Base-by-base conservation (phyloP, 2,888 invertebrate genomes). In the Caenorhabditis imperialis region DNA sequence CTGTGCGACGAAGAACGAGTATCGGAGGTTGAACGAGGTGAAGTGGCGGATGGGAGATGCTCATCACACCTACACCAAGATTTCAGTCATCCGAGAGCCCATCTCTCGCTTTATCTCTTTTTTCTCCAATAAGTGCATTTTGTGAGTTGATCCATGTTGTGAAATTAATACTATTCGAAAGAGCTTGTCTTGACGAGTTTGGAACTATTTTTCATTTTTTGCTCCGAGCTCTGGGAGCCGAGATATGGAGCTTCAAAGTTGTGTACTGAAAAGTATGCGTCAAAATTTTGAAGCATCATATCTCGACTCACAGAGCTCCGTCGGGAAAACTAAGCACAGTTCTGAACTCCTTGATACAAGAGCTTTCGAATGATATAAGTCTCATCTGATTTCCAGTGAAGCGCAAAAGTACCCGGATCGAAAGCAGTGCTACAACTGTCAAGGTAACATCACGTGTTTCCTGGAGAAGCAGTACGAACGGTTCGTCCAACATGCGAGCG, bases 121-220 rank as follows among this genome's bases (percentile, higher is more conserved):
- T n/a, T 83, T 79, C 47, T 69, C 78, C 22, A 78, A 83, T 44
- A 78, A 81, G 47, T 83, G 83, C 38, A 69, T 75, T 27, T 69
- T 75, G 74, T 75, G 10, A 53, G 63, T n/a, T n/a, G n/a, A n/a
- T n/a, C n/a, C n/a, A n/a, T n/a, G n/a, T n/a, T n/a, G n/a, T n/a
- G n/a, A n/a, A n/a, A n/a, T n/a, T n/a, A n/a, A n/a, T n/a, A n/a
- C n/a, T n/a, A n/a, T n/a, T n/a, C n/a, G n/a, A n/a, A n/a, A n/a
- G n/a, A n/a, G n/a, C n/a, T n/a, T n/a, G n/a, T n/a, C n/a, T n/a
- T n/a, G n/a, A n/a, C n/a, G n/a, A n/a, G n/a, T n/a, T n/a, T n/a
- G n/a, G n/a, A n/a, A n/a, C n/a, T n/a, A n/a, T n/a, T n/a, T n/a
- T n/a, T n/a, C n/a, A n/a, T n/a, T n/a, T n/a, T n/a, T n/a, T n/a